Base-by-base conservation (phyloP, 2,888 invertebrate species). In the Torymus tubicola region DNA sequence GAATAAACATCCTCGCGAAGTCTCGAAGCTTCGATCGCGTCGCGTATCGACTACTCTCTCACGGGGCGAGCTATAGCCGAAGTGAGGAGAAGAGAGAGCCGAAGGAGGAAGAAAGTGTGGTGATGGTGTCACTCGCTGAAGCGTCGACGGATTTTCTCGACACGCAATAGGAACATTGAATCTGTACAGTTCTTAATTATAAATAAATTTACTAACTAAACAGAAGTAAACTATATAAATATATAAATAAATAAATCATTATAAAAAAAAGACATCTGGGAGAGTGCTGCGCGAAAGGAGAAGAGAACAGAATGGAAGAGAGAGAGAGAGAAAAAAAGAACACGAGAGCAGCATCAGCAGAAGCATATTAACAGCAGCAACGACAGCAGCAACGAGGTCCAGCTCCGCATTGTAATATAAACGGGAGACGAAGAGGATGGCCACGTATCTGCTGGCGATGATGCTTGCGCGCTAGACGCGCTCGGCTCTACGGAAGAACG, bases 141-240 rank as follows among this genome's bases (percentile, higher is more conserved):
- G 88, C 88, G 89, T 88, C 87, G 89, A 87, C 84, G 84, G 84
- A 84, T 82, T 84, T 87, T 87, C 88, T 89, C 88, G 86, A 86
- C 85, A 85, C 87, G 87, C 86, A 88, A 88, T 90, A 90, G 90
- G 90, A 88, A 90, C 89, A 90, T 90, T 90, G 86, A 90, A 90
- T 90, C 90, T 90, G 90, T 90, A 90, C 90, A 90, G 90, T 90
- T 90, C 89, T 89, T 90, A 89, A 90, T 87, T 89, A 90, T 90
- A 89, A 90, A 90, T 90, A 87, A 89, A 89, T 88, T 89, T 89
- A 90, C 88, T 87, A 86, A 89, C 88, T 88, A 89, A 89, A 87
- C 85, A 82, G 86, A 87, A 86, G 83, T 86, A 86, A 83, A 86
- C 84, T 86, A 88, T 87, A 86, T 86, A 86, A 84, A 86, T 85